These are phyloP conservation scores for Drosophila mimetica DNA, from an alignment of 2,888 invertebrate species.

Conservation along the genomic window DNA sequence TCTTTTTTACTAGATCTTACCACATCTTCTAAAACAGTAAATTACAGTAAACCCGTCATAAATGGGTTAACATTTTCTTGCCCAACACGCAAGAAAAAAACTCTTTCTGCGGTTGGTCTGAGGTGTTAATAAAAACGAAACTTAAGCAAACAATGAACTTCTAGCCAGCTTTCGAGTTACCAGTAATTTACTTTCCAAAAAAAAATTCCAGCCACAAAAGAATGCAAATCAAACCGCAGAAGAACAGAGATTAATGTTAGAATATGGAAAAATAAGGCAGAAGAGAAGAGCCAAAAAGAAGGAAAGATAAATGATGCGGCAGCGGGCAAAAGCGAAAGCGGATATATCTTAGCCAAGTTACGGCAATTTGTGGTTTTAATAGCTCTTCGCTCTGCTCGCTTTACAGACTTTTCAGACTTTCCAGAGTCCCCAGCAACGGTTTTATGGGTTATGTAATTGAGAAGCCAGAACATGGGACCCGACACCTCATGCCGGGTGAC, in stretches of 20 bases:
- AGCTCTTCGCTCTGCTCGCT: conserved; percentile 28
- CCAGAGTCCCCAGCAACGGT: conserved; percentile 26
- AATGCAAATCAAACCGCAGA: conserved; percentile 59
- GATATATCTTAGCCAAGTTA: conserved; percentile 69
- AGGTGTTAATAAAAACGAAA: conserved; percentile 41
- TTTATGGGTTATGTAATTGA: conserved; percentile 61
- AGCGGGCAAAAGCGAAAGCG: conserved; percentile 60
- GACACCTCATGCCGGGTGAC: conserved; percentile 42
- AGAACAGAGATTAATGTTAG: conserved; percentile 26
- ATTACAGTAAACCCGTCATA: not conserved
- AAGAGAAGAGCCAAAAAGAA: conserved; percentile 16
- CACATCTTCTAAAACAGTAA: not conserved
- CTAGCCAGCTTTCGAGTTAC: conserved; percentile 16
- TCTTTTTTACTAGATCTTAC: not conserved
- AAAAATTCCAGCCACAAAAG: conserved; percentile 26
- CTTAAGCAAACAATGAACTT: conserved; percentile 27
- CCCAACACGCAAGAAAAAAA: not conserved
- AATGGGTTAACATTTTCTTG: conserved; percentile 9
- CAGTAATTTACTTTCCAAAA: conserved; percentile 27
- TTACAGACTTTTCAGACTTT: conserved; percentile 2
- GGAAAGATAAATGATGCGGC: conserved; percentile 56
- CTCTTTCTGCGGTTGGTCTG: conserved; percentile 35
- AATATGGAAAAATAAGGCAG: conserved; percentile 20
- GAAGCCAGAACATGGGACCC: conserved; percentile 38
- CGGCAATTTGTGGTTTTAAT: conserved; percentile 74